A percentile compares a stretch with the other conserved stretches of the same genome.
Conservation (phyloP, 2,797 vertebrate genomes). For the Pipistrellus pipistrellus region DNA sequence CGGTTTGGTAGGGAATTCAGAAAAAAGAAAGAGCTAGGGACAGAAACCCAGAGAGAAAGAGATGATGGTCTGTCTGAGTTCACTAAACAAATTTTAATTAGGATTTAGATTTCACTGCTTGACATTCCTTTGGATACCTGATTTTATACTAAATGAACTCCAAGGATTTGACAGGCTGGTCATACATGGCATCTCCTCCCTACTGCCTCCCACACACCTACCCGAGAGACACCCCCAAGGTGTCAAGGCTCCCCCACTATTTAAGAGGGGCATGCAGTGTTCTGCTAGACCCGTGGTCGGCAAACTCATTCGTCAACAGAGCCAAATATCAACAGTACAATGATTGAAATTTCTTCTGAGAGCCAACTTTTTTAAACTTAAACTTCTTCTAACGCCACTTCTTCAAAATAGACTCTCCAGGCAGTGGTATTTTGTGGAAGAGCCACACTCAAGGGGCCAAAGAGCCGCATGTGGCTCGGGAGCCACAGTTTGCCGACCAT, state of each 20-base stretch:
- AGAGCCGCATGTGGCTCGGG: too few relatives aligned
- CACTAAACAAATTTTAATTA: constrained; percentile 57
- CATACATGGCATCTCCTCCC: background rate
- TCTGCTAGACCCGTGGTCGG: background rate
- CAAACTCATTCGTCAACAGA: too few relatives aligned
- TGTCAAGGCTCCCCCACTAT: background rate
- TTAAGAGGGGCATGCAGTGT: background rate
- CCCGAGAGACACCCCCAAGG: background rate
- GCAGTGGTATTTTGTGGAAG: too few relatives aligned
- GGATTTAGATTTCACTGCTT: constrained; percentile 62
- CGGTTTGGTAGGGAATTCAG: constrained; percentile 62
- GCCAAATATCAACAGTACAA: too few relatives aligned
- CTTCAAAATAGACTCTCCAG: too few relatives aligned
- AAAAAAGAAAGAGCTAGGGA: constrained; percentile 45
- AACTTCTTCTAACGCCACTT: too few relatives aligned
- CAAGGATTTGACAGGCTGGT: constrained; percentile 30
- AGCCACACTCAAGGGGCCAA: too few relatives aligned
- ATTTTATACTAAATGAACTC: constrained; percentile 65
- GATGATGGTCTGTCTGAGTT: background rate
- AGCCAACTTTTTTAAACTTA: too few relatives aligned
- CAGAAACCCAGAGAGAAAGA: constrained; percentile 55
- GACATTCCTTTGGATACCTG: constrained; percentile 34
- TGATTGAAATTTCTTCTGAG: too few relatives aligned
- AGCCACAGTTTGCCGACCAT: too few relatives aligned
- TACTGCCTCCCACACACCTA: background rate